Evolutionary conservation across 2,797 vertebrate genomes (phyloP), one percentile per base, ranked within the genome.

Genomic region (Neosilurus hyrtlii): DNA sequence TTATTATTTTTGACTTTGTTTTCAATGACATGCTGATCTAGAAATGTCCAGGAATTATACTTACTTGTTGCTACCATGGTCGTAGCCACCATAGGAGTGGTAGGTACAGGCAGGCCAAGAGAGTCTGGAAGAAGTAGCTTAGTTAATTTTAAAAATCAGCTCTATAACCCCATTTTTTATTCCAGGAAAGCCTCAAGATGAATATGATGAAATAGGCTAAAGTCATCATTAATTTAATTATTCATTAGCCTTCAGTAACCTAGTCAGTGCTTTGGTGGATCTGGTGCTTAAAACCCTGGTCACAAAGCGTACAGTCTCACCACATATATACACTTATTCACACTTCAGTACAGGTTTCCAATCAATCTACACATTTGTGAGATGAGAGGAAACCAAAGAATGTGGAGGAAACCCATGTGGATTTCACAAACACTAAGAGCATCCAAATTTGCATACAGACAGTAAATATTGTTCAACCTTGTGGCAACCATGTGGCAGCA

Each of bases 121-220:
- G 89, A 90, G 7, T 82, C 89, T 90, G 51, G 1, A 73, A 77
- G 51, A 81, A n/a, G 4, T 59, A 62, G 6, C 22, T 35, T 22
- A 35, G 54, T 75, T 75, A 75, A 20, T 2, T n/a, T n/a, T n/a
- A n/a, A 52, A 75, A 59, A 37, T 76, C 30, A 20, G 15, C 26
- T 59, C 26, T 12, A 20, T 35, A 30, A 26, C 15, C 18, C 16
- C 12, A 72, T 2, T 52, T 52, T 24, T 52, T 0, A 74, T 56
- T 74, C 26, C 24, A 18, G 10, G 8, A 26, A 14, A 15, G 56
- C 22, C 51, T 11, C 2, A 7, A 24, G n/a, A 52, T 70, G 37
- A 70, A 43, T 43, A 59, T 22, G 10, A 37, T 4, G 4, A 59
- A 75, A 37, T 14, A 75, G 15, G 52, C 3, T 18, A 18, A 57